phyloP scores from a whole-genome alignment of 1,140 invertebrate species.

The Sycophaga agraensis region DNA sequence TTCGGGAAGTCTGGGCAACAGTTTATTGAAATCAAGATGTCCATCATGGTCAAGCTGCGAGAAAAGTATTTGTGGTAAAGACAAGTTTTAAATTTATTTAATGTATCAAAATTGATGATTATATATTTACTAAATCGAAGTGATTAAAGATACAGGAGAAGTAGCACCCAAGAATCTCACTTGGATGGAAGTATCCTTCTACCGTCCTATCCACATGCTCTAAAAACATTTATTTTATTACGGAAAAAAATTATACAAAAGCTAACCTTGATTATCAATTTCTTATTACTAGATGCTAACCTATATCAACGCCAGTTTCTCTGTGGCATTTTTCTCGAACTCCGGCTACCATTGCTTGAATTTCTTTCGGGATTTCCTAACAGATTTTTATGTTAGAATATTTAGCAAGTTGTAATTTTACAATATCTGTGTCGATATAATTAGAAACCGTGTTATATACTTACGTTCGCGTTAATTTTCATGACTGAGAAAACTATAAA shows the following conservation, averaged over 20 bases:
- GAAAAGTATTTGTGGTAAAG: too few species aligned
- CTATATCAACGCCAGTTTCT: slow-evolving; percentile 27
- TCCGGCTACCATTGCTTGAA: not conserved
- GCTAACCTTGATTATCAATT: too few species aligned
- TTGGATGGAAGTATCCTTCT: slow-evolving; percentile 28
- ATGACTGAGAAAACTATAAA: not conserved
- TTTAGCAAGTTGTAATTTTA: not conserved
- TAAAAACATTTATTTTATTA: slow-evolving; percentile 10
- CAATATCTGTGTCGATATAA: not conserved
- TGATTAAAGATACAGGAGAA: slow-evolving; percentile 48
- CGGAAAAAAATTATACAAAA: not conserved
- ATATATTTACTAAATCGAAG: slow-evolving; percentile 30
- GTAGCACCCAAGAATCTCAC: slow-evolving; percentile 47
- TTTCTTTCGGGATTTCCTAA: slow-evolving; percentile 19
- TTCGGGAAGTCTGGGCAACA: slow-evolving; percentile 41
- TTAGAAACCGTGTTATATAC: too few species aligned
- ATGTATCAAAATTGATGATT: too few species aligned
- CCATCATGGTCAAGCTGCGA: slow-evolving; percentile 36
- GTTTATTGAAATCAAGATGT: slow-evolving; percentile 44
- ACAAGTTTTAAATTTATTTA: too few species aligned
- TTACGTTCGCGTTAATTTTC: not conserved
- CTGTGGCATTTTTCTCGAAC: slow-evolving; percentile 17
- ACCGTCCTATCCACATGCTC: slow-evolving; percentile 23
- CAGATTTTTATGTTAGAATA: not conserved
- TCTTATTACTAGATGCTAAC: not conserved